These are phyloP conservation scores for Drosophila rubida DNA, from an alignment of 2,888 invertebrate species.

Conservation along the genomic window DNA sequence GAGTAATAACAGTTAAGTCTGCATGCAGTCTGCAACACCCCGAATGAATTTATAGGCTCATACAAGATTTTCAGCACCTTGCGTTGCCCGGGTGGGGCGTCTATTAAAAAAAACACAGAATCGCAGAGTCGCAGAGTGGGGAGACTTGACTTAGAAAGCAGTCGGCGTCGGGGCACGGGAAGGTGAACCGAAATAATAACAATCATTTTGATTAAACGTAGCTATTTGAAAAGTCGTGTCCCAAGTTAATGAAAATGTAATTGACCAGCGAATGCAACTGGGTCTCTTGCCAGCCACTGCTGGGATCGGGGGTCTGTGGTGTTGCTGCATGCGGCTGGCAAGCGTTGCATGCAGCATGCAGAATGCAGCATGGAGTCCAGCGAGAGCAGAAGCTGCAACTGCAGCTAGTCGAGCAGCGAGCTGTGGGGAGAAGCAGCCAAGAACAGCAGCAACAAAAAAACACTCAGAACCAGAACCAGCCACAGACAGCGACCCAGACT, in stretches of 20 bases:
- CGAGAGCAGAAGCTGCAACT: constrained; percentile 24
- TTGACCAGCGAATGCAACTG: constrained; percentile 83
- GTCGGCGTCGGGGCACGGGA: constrained; percentile 7
- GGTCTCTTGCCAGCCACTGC: constrained; percentile 46
- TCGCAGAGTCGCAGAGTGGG: background rate
- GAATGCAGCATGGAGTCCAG: constrained; percentile 29
- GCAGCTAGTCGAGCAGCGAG: background rate
- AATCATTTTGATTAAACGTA: constrained; percentile 85
- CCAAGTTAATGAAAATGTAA: constrained; percentile 85
- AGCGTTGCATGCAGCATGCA: constrained; percentile 19
- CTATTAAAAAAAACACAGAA: constrained; percentile 40
- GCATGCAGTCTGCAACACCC: constrained; percentile 43
- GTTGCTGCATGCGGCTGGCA: constrained; percentile 53
- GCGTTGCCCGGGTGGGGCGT: constrained; percentile 33
- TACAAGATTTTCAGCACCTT: constrained; percentile 73
- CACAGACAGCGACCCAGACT: constrained; percentile 24
- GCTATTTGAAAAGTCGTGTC: constrained; percentile 85
- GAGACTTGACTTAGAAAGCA: constrained; percentile 59
- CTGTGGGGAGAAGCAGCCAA: constrained; percentile 15
- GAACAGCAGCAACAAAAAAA: constrained; percentile 46
- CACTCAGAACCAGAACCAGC: constrained; percentile 27
- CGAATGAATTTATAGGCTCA: constrained; percentile 62
- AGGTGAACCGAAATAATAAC: constrained; percentile 77
- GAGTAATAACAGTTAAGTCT: constrained; percentile 35
- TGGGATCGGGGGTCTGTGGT: constrained; percentile 22